Evolutionary conservation across 1,140 invertebrate species (phyloP).

Genomic region (Platyscapa corneri): DNA sequence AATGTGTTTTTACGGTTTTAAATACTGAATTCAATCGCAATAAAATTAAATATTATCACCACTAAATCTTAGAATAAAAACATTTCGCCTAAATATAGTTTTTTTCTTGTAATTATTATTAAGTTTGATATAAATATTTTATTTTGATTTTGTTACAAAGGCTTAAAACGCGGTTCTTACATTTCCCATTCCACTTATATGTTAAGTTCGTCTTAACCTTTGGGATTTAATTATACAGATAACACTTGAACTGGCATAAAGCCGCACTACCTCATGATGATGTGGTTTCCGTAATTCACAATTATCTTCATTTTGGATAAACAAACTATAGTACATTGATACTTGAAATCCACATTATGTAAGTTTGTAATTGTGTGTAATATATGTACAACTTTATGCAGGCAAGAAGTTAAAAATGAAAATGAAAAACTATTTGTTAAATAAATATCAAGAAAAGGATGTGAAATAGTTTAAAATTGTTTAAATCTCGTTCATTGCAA

Average conservation of each 20-base stretch:
- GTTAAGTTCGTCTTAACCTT: neutral
- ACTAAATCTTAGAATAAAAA: neutral
- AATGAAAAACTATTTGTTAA: neutral
- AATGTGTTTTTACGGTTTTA: too few relatives aligned
- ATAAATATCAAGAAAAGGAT: too few relatives aligned
- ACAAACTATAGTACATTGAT: neutral
- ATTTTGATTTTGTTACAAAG: neutral
- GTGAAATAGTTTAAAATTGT: too few relatives aligned
- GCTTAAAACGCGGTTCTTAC: neutral
- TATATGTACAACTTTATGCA: neutral
- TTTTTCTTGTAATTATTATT: too few relatives aligned
- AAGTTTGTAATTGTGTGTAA: neutral
- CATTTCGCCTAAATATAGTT: too few relatives aligned
- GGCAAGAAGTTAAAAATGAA: neutral
- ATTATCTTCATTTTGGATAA: neutral
- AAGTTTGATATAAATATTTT: too few relatives aligned
- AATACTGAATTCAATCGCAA: neutral
- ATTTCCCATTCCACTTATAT: neutral
- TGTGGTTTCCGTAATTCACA: neutral
- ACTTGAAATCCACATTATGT: neutral
- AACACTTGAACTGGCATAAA: neutral
- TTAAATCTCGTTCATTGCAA: too few relatives aligned
- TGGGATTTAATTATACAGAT: constrained; percentile 11
- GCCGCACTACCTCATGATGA: neutral
- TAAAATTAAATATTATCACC: neutral